Evolutionary conservation across 1,140 invertebrate genomes (phyloP).

Genomic region (Drosophila navojoa): DNA sequence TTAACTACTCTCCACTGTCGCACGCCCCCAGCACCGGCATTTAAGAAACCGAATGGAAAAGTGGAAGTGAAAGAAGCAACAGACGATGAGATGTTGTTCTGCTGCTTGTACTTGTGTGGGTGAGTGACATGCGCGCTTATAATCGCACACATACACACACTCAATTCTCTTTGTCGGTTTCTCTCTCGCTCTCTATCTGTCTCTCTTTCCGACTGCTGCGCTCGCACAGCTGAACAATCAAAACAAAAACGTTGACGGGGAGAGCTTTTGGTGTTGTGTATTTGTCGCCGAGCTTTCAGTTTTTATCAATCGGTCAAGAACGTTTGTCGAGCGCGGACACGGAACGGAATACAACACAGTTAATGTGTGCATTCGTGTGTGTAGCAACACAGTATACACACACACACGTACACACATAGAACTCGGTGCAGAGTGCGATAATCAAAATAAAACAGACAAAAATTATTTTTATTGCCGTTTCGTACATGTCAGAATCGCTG

Average conservation of each 20-base stretch:
- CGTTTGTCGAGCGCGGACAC: slow-evolving; percentile 66
- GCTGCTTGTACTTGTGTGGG: slow-evolving; percentile 22
- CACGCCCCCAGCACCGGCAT: slow-evolving; percentile 26
- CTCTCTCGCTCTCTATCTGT: slow-evolving; percentile 8
- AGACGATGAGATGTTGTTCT: slow-evolving; percentile 33
- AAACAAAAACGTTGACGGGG: slow-evolving; percentile 56
- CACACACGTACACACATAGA: background rate
- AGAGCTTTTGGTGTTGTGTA: slow-evolving; percentile 58
- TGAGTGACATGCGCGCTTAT: slow-evolving; percentile 45
- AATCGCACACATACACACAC: background rate
- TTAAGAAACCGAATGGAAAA: slow-evolving; percentile 59
- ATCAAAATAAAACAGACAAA: slow-evolving; percentile 66
- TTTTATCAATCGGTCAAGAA: slow-evolving; percentile 82
- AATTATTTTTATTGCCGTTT: slow-evolving; percentile 27
- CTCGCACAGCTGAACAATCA: slow-evolving; percentile 66
- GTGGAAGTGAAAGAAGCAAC: slow-evolving; percentile 79
- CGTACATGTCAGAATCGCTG: slow-evolving; percentile 17
- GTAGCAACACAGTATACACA: slow-evolving; percentile 10
- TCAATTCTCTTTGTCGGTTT: background rate
- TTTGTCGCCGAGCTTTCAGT: slow-evolving; percentile 71
- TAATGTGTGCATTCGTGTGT: slow-evolving; percentile 25
- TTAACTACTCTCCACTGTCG: slow-evolving; percentile 1
- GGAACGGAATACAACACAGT: slow-evolving; percentile 31
- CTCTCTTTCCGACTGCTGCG: slow-evolving; percentile 22
- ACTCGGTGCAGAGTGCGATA: slow-evolving; percentile 53